Conservation (phyloP, 1,140 invertebrate species). For the Hypothenemus hampei region DNA sequence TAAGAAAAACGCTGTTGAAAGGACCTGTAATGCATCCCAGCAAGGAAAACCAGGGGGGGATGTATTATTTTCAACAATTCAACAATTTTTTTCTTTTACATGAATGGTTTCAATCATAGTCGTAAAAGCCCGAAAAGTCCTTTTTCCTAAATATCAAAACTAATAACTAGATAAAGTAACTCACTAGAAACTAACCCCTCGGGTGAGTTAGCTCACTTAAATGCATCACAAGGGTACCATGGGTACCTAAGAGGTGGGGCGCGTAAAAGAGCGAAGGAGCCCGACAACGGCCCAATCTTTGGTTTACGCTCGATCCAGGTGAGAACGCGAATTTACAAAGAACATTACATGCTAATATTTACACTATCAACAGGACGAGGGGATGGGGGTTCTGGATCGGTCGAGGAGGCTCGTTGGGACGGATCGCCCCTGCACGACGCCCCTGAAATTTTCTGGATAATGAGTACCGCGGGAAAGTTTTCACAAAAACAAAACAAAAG, state of each 20-base stretch:
- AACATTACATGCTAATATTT: constrained; percentile 28
- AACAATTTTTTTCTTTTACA: too few relatives aligned
- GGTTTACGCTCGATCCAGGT: constrained; percentile 36
- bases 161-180: too few relatives aligned
- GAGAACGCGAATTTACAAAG: constrained; percentile 17
- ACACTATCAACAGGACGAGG: constrained; percentile 39
- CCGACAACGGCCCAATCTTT: constrained; percentile 40
- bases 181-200: constrained; percentile 27
- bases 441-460: constrained; percentile 11
- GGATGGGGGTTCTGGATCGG: constrained; percentile 17
- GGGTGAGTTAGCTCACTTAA: constrained; percentile 44
- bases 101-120: too few relatives aligned
- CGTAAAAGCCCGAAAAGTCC: too few relatives aligned
- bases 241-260: constrained; percentile 34
- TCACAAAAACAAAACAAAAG: constrained; percentile 14
- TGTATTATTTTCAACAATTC: too few relatives aligned
- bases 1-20: too few relatives aligned
- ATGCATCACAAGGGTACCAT: constrained; percentile 42
- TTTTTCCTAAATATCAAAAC: too few relatives aligned
- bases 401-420: constrained; percentile 11
- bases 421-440: constrained; percentile 13
- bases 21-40: too few relatives aligned
- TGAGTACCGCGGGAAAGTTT: constrained; percentile 12
- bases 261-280: constrained; percentile 34
- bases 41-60: too few relatives aligned